Percentiles rank a stretch among this genome's conserved stretches.
Evolutionary conservation across 2,888 invertebrate species (phyloP).

Genomic region (Sminthurinus aureus): DNA sequence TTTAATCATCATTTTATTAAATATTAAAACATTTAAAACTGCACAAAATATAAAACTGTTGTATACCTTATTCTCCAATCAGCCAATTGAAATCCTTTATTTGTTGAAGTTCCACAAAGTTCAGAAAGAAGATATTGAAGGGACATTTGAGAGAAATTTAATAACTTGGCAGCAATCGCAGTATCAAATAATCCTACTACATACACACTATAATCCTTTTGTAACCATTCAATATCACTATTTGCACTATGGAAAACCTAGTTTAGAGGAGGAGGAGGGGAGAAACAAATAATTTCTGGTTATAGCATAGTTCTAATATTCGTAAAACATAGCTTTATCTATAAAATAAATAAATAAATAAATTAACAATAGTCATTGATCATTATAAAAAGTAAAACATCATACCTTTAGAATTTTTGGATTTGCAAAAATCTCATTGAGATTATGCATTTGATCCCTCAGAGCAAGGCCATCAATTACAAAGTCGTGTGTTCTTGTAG

Average conservation of each 20-base stretch:
- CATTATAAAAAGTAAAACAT: neutral
- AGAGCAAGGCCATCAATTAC: slow-evolving; percentile 86
- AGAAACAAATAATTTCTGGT: slow-evolving; percentile 37
- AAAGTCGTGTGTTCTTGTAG: slow-evolving; percentile 81
- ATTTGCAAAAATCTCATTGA: slow-evolving; percentile 91
- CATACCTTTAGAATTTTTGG: slow-evolving; percentile 85
- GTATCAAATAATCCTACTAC: slow-evolving; percentile 98
- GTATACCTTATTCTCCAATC: slow-evolving; percentile 80
- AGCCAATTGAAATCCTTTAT: slow-evolving; percentile 92
- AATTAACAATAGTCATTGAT: neutral
- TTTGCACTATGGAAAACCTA: slow-evolving; percentile 93
- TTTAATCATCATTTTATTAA: too few relatives aligned
- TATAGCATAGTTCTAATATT: too few relatives aligned
- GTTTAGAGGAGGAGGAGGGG: neutral
- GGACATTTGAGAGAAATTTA: slow-evolving; percentile 76
- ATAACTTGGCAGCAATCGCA: slow-evolving; percentile 80
- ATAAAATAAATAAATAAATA: neutral
- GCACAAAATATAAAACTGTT: too few relatives aligned
- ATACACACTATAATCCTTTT: slow-evolving; percentile 93
- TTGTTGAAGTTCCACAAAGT: slow-evolving; percentile 79
- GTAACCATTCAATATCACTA: slow-evolving; percentile 89
- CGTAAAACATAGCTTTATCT: too few relatives aligned
- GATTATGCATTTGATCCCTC: slow-evolving; percentile 78
- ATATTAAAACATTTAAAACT: too few relatives aligned
- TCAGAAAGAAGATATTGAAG: slow-evolving; percentile 78